Percentiles rank a stretch among this genome's conserved stretches.
phyloP scores from a whole-genome alignment of 30 jellyfish, hydroid and myxozoan species.

The Clytia hemisphaerica region DNA sequence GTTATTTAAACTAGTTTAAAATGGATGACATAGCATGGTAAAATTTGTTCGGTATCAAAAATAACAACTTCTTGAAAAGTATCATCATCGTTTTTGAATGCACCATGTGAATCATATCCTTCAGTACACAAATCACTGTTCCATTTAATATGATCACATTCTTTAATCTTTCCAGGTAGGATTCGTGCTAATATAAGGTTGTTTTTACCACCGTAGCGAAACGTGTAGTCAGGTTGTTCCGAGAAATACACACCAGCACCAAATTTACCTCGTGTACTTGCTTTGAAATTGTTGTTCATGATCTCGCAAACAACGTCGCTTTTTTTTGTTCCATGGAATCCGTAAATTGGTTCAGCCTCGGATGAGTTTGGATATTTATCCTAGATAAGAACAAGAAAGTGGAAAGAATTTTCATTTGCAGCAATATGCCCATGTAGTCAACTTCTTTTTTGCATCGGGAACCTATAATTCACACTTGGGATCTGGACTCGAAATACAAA shows the following conservation, averaged over 20 bases:
- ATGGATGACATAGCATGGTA: conserved; percentile 44
- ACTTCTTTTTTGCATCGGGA: no score
- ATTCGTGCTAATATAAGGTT: conserved; percentile 26
- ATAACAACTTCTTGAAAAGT: conserved; percentile 12
- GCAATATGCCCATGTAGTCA: no score
- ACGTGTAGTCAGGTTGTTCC: conserved; percentile 35
- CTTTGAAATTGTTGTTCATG: conserved; percentile 22
- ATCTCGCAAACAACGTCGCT: conserved; percentile 26
- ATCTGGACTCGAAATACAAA: no score
- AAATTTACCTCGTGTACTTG: no score
- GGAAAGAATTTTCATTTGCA: no score
- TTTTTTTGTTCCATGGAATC: conserved; percentile 54
- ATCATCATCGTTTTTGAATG: conserved; percentile 21
- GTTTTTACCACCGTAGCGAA: conserved; percentile 31
- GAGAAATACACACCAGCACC: conserved; percentile 53
- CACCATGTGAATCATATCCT: conserved; percentile 42
- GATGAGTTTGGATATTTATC: no score
- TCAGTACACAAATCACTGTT: conserved; percentile 16
- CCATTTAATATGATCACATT: conserved; percentile 1
- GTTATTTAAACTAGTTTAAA: no score
- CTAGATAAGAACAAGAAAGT: no score
- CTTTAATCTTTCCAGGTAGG: conserved; percentile 22
- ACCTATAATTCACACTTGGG: no score
- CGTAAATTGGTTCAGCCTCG: conserved; percentile 26
- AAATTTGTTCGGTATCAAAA: conserved; percentile 24